These are phyloP conservation scores for Cherax quadricarinatus DNA, from an alignment of 1,140 invertebrate species.

Conservation along the genomic window DNA sequence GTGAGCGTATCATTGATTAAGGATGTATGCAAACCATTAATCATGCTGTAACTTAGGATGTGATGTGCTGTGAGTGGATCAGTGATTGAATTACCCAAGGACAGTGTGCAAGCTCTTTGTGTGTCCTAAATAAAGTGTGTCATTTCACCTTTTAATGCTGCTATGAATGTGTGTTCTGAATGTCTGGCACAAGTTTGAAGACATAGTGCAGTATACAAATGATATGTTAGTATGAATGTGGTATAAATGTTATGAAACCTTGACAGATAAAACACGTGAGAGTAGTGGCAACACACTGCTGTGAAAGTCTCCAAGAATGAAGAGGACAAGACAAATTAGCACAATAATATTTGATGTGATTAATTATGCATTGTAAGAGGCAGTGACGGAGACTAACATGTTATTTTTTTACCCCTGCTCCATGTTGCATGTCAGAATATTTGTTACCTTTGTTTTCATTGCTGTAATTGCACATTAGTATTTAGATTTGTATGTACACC, in stretches of 20 bases:
- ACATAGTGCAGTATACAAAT: background rate
- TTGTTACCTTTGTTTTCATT: background rate
- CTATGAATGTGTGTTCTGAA: background rate
- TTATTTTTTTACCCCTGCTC: slow-evolving; percentile 18
- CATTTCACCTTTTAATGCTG: background rate
- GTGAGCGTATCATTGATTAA: background rate
- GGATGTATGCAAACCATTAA: too few relatives aligned
- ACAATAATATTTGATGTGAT: background rate
- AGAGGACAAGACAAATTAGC: background rate
- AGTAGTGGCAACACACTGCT: background rate
- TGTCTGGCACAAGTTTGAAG: background rate
- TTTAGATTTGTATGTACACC: background rate
- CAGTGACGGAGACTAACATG: background rate
- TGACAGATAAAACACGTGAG: background rate
- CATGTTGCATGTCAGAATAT: background rate
- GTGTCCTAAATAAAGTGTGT: background rate
- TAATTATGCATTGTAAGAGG: background rate
- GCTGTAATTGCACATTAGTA: background rate
- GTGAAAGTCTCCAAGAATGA: background rate
- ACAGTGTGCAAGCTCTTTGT: background rate
- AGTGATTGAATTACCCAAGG: background rate
- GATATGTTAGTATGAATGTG: background rate
- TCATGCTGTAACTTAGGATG: too few relatives aligned
- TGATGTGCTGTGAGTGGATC: too few relatives aligned
- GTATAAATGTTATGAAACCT: background rate